Base-by-base conservation (phyloP, 2,888 invertebrate genomes). In the Boloria selene region DNA sequence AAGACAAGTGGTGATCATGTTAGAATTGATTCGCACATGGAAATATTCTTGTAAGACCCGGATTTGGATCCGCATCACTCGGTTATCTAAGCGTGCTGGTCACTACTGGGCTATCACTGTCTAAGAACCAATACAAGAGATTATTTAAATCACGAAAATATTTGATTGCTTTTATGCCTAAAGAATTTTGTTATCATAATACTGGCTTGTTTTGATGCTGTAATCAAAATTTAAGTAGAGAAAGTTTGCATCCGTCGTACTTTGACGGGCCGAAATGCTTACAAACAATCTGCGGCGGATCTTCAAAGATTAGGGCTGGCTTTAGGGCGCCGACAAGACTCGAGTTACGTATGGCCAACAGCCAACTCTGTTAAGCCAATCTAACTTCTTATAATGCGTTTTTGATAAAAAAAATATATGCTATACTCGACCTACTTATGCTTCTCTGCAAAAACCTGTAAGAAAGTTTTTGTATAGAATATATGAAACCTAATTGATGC, bases 381-480 rank as follows among this genome's bases (percentile, higher is more conserved):
- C 87, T 92, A 92, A 91, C 91, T 91, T 92, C 90, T 90, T 91
- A 90, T 90, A 91, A 92, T 90, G 89, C 90, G 90, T 91, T 92
- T 91, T 91, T 91, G 90, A 91, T 91, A 88, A 88, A 88, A 90
- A 90, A 86, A 90, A 88, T 89, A 87, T 87, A 87, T 88, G 88
- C 22, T 87, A 85, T 81, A 82, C 83, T 88, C 88, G 87, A 87
- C 86, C 83, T 79, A 82, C 82, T 79, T 77, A 79, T 77, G 81
- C 77, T 81, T 82, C 84, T 79, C 77, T 49, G 6, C 7, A 49
- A 79, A 83, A 87, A 87, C 86, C 85, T 83, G 79, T 76, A 80
- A 83, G 83, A 80, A 88, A 90, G 89, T 90, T 88, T 87, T 85
- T 84, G 89, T 89, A 38, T 38, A 38, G 0, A 10, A 38, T 10